Evolutionary conservation across 1,140 invertebrate species (phyloP).

Genomic region (Sitobion miscanthi): DNA sequence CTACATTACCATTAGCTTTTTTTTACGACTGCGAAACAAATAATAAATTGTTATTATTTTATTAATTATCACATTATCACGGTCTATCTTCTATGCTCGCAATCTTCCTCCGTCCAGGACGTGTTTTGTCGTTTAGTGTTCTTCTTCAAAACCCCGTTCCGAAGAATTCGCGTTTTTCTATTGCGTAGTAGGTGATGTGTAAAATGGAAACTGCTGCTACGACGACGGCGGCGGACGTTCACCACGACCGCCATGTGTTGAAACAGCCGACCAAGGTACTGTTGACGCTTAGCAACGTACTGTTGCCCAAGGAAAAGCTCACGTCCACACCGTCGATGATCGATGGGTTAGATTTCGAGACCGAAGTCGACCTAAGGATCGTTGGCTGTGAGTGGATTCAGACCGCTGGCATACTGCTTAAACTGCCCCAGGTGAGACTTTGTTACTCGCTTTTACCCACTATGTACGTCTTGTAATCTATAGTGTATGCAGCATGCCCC

Average conservation of each 20-base stretch:
- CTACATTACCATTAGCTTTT: neutral
- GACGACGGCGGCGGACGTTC: neutral
- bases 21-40: neutral
- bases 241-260: conserved; percentile 60
- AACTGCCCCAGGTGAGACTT: conserved; percentile 85
- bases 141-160: neutral
- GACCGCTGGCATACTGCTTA: conserved; percentile 92
- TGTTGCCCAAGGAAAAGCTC: conserved; percentile 86
- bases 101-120: neutral
- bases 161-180: neutral
- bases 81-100: neutral
- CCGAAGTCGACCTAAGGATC: conserved; percentile 91
- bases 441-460: neutral
- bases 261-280: conserved; percentile 79
- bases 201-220: conserved; percentile 38
- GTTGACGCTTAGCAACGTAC: conserved; percentile 89
- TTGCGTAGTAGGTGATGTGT: conserved; percentile 22
- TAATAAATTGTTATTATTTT: neutral
- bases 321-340: conserved; percentile 85
- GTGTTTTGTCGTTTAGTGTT: neutral
- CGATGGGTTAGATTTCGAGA: conserved; percentile 89
- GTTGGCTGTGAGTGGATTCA: conserved; percentile 98
- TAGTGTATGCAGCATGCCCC: no score
- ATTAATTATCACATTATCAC: neutral
- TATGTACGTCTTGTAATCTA: neutral